A percentile compares a stretch with the other conserved stretches of the same genome.
Evolutionary conservation across 2,113 vertebrate genomes (phyloP).

Genomic region (Agapornis roseicollis): DNA sequence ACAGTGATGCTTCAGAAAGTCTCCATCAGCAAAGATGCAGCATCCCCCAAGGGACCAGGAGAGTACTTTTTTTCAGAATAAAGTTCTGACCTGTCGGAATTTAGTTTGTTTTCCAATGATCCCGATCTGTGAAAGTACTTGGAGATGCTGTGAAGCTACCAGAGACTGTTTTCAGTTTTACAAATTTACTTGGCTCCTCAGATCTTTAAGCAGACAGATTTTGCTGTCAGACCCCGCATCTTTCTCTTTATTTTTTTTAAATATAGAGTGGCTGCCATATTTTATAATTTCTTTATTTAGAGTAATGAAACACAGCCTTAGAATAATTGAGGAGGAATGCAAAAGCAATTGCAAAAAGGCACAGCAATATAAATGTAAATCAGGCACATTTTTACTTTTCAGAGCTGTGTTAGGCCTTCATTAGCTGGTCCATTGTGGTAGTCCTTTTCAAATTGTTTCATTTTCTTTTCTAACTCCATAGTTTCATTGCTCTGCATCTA

Average conservation of each 20-base stretch:
- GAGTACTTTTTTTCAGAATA: not conserved
- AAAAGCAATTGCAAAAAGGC: not conserved
- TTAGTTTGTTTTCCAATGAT: not conserved
- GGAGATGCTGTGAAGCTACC: not conserved
- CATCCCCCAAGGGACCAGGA: fast-evolving
- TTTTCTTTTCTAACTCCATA: conserved; percentile 8
- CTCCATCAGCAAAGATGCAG: not conserved
- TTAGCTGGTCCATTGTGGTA: not conserved
- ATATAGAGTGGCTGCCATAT: not conserved
- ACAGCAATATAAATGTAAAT: conserved; percentile 41
- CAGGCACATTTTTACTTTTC: not conserved
- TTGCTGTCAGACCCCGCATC: not conserved
- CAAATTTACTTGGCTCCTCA: not conserved
- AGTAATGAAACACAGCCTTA: not conserved
- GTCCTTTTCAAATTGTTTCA: conserved; percentile 45
- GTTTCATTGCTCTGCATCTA: not conserved
- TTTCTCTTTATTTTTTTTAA: not conserved
- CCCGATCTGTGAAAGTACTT: not conserved
- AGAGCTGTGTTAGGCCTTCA: not conserved
- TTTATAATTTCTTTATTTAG: not conserved
- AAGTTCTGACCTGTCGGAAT: not conserved
- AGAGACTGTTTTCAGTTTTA: not conserved
- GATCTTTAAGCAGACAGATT: not conserved
- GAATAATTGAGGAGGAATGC: not conserved
- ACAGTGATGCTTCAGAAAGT: fast-evolving